Conservation (phyloP, 1,140 invertebrate species). For the Drosophila sproati region DNA sequence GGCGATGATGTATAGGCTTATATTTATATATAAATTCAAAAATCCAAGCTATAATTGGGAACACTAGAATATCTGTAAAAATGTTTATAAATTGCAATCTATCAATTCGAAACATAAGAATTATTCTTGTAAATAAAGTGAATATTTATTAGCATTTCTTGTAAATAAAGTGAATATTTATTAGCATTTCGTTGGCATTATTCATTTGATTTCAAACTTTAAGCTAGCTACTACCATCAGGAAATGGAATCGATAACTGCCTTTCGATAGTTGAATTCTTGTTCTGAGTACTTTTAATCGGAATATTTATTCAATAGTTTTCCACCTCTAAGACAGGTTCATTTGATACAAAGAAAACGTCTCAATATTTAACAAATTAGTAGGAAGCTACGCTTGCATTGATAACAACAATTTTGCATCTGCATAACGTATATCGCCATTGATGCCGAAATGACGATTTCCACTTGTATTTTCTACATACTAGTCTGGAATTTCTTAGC, state of each 20-base stretch:
- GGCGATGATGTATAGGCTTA: too few species aligned
- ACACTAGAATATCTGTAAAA: too few species aligned
- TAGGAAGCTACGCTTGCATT: neutral
- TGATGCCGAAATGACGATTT: conserved; percentile 30
- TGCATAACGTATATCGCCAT: conserved; percentile 8
- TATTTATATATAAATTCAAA: too few species aligned
- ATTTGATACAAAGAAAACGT: conserved; percentile 2
- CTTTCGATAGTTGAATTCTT: neutral
- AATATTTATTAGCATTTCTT: too few species aligned
- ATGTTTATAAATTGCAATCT: too few species aligned
- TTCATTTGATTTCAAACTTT: too few species aligned
- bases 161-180: too few species aligned
- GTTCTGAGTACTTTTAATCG: neutral
- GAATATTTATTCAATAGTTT: neutral
- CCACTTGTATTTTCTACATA: conserved; percentile 24
- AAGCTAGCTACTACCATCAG: too few species aligned
- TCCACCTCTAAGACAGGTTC: neutral
- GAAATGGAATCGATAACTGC: neutral
- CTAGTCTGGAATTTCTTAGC: conserved; percentile 50
- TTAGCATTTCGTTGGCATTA: too few species aligned
- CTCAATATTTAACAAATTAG: neutral
- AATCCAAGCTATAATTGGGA: too few species aligned
- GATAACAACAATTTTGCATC: neutral
- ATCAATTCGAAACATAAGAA: too few species aligned
- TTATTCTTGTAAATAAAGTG: too few species aligned